Conservation (phyloP, 2,113 vertebrate genomes). For the Oncorhynchus tshawytscha region DNA sequence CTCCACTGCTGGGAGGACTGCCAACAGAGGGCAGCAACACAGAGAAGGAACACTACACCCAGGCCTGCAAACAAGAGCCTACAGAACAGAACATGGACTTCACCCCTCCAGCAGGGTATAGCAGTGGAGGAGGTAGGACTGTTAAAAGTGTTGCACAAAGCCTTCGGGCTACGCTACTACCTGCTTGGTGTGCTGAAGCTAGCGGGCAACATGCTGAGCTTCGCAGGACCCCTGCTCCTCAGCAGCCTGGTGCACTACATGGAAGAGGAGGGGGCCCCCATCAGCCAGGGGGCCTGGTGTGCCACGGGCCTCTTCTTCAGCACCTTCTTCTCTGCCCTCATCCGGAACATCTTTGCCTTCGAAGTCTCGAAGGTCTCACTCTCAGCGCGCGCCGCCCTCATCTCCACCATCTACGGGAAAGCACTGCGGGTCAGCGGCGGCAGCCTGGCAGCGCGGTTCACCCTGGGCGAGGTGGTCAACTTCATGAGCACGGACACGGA, state of each 20-base stretch:
- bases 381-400: constrained; percentile 75
- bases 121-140: constrained; percentile 64
- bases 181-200: constrained; percentile 84
- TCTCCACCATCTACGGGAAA: constrained; percentile 86
- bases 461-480: constrained; percentile 87
- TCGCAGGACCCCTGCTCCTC: constrained; percentile 87
- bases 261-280: constrained; percentile 78
- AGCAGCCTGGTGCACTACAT: constrained; percentile 86
- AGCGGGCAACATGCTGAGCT: constrained; percentile 74
- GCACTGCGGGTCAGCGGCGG: constrained; percentile 75
- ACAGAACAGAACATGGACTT: constrained; percentile 47
- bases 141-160: constrained; percentile 76
- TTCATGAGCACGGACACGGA: constrained; percentile 88
- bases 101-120: constrained; percentile 29
- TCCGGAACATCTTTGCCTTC: constrained; percentile 84
- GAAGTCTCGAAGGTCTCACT: constrained; percentile 81
- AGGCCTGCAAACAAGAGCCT: constrained; percentile 44
- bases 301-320: constrained; percentile 81
- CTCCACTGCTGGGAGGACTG: constrained; percentile 78
- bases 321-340: constrained; percentile 76
- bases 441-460: constrained; percentile 73
- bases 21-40: constrained; percentile 19
- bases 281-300: constrained; percentile 81
- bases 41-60: constrained; percentile 43
- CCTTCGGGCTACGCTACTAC: constrained; percentile 83